phyloP scores from a whole-genome alignment of 2,113 vertebrate species.

The Pyxicephalus adspersus region DNA sequence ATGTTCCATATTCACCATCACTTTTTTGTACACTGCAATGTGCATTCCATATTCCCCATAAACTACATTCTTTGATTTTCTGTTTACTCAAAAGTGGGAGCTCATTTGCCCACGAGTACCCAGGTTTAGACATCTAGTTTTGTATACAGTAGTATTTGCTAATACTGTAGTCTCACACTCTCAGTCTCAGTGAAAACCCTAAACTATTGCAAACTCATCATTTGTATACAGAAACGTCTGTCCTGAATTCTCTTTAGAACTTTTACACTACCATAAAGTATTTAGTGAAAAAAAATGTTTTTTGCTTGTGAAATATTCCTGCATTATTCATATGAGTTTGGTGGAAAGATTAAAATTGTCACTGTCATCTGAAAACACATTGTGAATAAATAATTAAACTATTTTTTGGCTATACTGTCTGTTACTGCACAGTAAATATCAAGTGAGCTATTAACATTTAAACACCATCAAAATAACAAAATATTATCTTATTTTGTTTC shows the following conservation, averaged over 20 bases:
- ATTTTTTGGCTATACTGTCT: constrained; percentile 16
- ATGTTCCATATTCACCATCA: too few species aligned
- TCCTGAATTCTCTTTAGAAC: neutral
- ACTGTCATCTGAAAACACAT: neutral
- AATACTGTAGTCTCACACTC: too few species aligned
- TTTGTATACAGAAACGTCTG: too few species aligned
- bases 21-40: too few species aligned
- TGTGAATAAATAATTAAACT: constrained; percentile 30
- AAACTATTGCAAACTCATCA: too few species aligned
- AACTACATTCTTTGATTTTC: too few species aligned
- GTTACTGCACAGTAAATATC: constrained; percentile 5
- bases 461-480: constrained; percentile 4
- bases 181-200: too few species aligned
- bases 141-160: too few species aligned
- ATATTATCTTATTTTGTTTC: constrained; percentile 12
- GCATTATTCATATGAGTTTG: constrained; percentile 3
- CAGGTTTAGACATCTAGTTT: too few species aligned
- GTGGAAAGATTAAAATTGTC: constrained; percentile 30
- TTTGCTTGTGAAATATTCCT: constrained; percentile 5
- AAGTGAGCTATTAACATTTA: constrained; percentile 27
- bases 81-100: too few species aligned
- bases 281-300: neutral
- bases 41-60: too few species aligned
- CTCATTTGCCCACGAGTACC: too few species aligned
- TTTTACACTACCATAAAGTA: neutral